These are phyloP conservation scores for Tuberolachnus salignus DNA, from an alignment of 2,888 invertebrate genomes.

Conservation along the genomic window DNA sequence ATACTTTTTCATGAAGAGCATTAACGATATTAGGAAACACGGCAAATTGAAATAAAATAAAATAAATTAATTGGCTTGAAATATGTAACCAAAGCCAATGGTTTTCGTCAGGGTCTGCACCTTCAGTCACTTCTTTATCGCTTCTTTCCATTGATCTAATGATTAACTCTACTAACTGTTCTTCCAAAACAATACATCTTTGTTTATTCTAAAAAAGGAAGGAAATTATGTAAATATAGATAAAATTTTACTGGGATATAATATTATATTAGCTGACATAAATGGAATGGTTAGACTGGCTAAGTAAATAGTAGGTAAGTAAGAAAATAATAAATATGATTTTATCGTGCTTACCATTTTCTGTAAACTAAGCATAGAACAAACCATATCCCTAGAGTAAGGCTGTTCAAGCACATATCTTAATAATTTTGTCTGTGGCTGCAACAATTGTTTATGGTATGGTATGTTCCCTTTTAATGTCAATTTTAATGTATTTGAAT, in stretches of 20 bases:
- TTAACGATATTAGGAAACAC: constrained; percentile 91
- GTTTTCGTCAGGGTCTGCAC: constrained; percentile 57
- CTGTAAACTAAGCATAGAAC: constrained; percentile 90
- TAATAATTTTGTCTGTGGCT: constrained; percentile 86
- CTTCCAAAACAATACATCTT: constrained; percentile 86
- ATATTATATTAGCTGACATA: neutral
- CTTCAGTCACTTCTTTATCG: constrained; percentile 65
- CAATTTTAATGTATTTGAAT: constrained; percentile 79
- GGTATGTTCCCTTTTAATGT: constrained; percentile 77
- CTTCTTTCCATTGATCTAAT: constrained; percentile 91
- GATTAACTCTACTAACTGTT: constrained; percentile 88
- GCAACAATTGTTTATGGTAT: constrained; percentile 83
- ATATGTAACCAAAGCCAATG: constrained; percentile 88
- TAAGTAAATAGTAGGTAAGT: constrained; percentile 54
- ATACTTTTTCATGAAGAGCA: constrained; percentile 82
- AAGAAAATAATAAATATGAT: constrained; percentile 3
- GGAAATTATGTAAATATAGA: constrained; percentile 13
- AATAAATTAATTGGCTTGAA: constrained; percentile 92
- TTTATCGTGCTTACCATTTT: constrained; percentile 72
- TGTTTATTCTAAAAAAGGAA: constrained; percentile 72
- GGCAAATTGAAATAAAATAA: constrained; percentile 92
- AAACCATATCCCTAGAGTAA: constrained; percentile 95
- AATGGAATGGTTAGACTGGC: neutral
- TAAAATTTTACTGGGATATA: neutral
- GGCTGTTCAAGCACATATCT: constrained; percentile 92